Evolutionary conservation across 1,140 invertebrate genomes (phyloP), one percentile per base, ranked within the genome.

Genomic region (Drosophila neocordata): DNA sequence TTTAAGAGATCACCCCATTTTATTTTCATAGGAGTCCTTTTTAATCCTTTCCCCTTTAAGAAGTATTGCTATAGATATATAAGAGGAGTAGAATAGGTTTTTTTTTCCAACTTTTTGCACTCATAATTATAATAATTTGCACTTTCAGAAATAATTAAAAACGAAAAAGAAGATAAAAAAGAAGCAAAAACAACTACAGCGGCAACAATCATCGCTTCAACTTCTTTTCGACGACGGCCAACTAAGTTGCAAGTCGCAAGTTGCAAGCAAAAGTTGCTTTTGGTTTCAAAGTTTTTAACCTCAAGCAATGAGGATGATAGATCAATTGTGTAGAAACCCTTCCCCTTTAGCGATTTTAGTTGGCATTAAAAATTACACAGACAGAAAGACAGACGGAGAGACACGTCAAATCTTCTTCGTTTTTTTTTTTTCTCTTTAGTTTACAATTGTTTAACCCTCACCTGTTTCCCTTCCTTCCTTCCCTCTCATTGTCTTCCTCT

Each of bases 341-440:
- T 59, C 41, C 27, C 37, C 51, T 64, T 18, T 44, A 8, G 4
- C 37, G 56, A 31, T 35, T 37, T 73, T 20, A 51, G 24, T 63
- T 71, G 65, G 69, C 69, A 61, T 69, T 71, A 35, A 71, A 69
- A 75, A 75, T 75, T 68, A 52, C 64, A 64, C 52, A 75, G 71
- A 62, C 64, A 75, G 41, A 20, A 8, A 34, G 6, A 11, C 22
- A 27, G 53, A 55, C 22, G 13, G n/a, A 41, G 4, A 53, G 20
- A 60, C 52, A 38, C 71, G 20, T 85, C 78, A 85, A 87, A 85
- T 82, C 70, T 81, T 77, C 59, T 69, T 74, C 65, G 67, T 87
- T 78, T 77, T 76, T 78, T 56, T 59, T 57, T 13, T 58, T 27
- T 63, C 57, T 27, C 48, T 51, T 37, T 35, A 77, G 74, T 70